Conservation (phyloP, 2,797 vertebrate genomes). For the Pantherophis alleghaniensis region DNA sequence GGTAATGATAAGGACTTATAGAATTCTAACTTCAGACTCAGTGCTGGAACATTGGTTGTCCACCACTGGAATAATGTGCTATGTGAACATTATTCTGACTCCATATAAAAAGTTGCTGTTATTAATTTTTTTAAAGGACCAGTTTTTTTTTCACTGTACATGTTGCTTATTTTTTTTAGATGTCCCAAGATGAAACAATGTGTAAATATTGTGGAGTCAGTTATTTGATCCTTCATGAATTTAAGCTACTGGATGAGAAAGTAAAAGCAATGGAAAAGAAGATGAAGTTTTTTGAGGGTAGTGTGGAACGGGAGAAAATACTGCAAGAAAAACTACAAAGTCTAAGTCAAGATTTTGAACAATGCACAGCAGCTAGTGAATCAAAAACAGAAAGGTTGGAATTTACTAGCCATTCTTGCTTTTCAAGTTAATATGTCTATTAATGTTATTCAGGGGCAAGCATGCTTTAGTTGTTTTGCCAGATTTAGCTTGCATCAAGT, state of each 20-base stretch:
- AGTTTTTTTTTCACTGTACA: not conserved
- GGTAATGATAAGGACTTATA: not conserved
- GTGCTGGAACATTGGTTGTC: not conserved
- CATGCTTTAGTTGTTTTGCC: slow-evolving; percentile 34
- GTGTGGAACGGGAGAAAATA: slow-evolving; percentile 75
- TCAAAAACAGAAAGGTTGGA: slow-evolving; percentile 83
- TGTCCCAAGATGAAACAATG: slow-evolving; percentile 82
- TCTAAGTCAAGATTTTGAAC: slow-evolving; percentile 74
- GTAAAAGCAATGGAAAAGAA: slow-evolving; percentile 78
- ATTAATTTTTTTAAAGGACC: not conserved
- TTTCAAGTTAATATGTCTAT: slow-evolving; percentile 9
- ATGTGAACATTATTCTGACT: not conserved
- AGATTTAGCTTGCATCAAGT: slow-evolving; percentile 20
- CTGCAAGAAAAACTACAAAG: slow-evolving; percentile 76
- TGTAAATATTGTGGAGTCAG: slow-evolving; percentile 90
- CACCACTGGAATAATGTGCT: not conserved
- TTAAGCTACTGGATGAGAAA: slow-evolving; percentile 81
- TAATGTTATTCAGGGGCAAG: slow-evolving; percentile 39
- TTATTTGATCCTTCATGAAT: slow-evolving; percentile 89
- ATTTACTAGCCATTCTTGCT: slow-evolving; percentile 36
- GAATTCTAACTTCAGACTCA: not conserved
- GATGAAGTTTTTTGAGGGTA: slow-evolving; percentile 74
- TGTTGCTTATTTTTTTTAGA: slow-evolving; percentile 67
- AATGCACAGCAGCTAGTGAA: slow-evolving; percentile 69
- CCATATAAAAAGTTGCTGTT: not conserved